Conservation (phyloP, 2,113 vertebrate species). For the Cromileptes altivelis region DNA sequence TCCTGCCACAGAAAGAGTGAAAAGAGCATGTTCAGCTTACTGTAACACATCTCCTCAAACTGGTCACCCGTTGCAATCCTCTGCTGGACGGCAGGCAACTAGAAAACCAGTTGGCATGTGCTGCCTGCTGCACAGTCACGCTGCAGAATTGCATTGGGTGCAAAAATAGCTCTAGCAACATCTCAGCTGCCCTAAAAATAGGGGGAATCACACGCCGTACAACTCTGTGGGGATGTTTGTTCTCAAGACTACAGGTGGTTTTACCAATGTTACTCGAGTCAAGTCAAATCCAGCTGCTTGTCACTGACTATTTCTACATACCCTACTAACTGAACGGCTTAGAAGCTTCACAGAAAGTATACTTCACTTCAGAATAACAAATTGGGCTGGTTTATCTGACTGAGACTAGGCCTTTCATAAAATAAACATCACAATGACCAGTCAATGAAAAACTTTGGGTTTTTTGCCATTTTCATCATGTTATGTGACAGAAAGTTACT, state of each 20-base stretch:
- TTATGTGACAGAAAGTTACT: neutral
- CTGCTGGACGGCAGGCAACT: conserved; percentile 38
- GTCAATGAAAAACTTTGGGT: neutral
- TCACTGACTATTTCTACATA: neutral
- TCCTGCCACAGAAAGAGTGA: conserved; percentile 47
- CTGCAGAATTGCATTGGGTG: conserved; percentile 63
- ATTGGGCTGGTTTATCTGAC: neutral
- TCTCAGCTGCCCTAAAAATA: conserved; percentile 75
- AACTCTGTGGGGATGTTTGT: conserved; percentile 43
- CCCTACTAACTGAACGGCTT: neutral
- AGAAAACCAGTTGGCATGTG: conserved; percentile 64
- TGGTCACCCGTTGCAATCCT: conserved; percentile 24
- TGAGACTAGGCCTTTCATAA: neutral
- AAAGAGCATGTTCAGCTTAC: conserved; percentile 62
- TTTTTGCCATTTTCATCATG: neutral
- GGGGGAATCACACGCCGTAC: conserved; percentile 39
- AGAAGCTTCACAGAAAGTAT: neutral
- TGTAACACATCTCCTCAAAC: conserved; percentile 71
- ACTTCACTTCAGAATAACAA: neutral
- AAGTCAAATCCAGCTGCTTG: neutral
- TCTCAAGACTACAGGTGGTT: conserved; percentile 44
- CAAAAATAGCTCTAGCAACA: conserved; percentile 72
- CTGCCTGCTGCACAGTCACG: conserved; percentile 48
- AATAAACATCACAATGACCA: neutral
- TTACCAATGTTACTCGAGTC: neutral